phyloP scores from a whole-genome alignment of 1,140 invertebrate genomes.

The Agrypnia vestita region DNA sequence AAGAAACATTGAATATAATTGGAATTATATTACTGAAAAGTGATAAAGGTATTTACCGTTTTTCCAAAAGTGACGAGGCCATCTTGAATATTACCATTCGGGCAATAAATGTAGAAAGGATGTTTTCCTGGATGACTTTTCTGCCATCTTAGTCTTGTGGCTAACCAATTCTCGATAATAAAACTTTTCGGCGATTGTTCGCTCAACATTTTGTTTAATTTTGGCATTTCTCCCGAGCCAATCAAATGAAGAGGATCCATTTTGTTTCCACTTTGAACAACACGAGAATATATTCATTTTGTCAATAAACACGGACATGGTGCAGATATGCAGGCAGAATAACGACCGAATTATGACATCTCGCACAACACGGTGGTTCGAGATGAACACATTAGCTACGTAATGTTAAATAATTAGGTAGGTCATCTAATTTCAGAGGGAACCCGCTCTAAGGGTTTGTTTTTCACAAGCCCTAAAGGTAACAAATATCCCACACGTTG shows the following conservation, averaged over 20 bases:
- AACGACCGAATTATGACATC: no score
- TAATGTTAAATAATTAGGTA: no score
- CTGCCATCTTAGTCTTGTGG: conserved; percentile 41
- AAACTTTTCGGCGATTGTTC: conserved; percentile 49
- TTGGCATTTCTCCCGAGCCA: neutral
- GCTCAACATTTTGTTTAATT: neutral
- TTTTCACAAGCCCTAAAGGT: no score
- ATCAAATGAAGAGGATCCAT: conserved; percentile 28
- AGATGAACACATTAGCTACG: no score
- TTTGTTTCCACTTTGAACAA: neutral
- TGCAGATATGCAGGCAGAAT: no score
- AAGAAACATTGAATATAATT: neutral
- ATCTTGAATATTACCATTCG: conserved; percentile 48
- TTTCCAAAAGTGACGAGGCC: conserved; percentile 53
- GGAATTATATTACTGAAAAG: neutral
- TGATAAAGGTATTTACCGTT: conserved; percentile 34
- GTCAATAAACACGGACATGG: no score
- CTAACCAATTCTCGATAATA: conserved; percentile 40
- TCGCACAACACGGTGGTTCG: no score
- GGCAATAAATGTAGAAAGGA: conserved; percentile 46
- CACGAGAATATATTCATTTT: no score
- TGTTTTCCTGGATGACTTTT: conserved; percentile 31
- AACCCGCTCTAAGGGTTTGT: no score
- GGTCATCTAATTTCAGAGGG: no score
- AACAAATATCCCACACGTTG: no score